These are phyloP conservation scores for Pseudomyrmex dendroicus DNA, from an alignment of 1,140 invertebrate species.

Conservation along the genomic window DNA sequence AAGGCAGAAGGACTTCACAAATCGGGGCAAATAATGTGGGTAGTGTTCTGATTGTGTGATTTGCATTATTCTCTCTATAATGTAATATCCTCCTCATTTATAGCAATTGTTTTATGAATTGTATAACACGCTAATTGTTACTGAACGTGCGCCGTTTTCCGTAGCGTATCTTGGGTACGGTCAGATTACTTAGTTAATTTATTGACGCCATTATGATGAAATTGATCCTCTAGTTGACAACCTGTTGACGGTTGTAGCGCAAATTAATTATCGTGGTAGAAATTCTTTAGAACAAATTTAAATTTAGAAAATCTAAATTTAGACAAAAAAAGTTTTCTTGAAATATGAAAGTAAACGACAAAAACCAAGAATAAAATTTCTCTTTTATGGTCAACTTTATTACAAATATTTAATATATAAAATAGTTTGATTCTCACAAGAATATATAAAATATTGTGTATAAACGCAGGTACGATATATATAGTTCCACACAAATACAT, in stretches of 20 bases:
- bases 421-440: slow-evolving; percentile 67
- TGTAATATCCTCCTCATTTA: slow-evolving; percentile 61
- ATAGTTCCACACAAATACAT: slow-evolving; percentile 56
- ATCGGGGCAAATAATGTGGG: slow-evolving; percentile 78
- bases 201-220: slow-evolving; percentile 72
- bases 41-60: slow-evolving; percentile 17
- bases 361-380: slow-evolving; percentile 22
- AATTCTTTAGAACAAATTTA: slow-evolving; percentile 26
- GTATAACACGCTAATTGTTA: slow-evolving; percentile 43
- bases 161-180: slow-evolving; percentile 69
- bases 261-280: slow-evolving; percentile 22
- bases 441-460: slow-evolving; percentile 68
- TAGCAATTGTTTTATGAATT: slow-evolving; percentile 65
- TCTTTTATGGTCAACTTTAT: slow-evolving; percentile 64
- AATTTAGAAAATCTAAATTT: slow-evolving; percentile 1
- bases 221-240: slow-evolving; percentile 56
- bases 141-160: slow-evolving; percentile 76
- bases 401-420: slow-evolving; percentile 66
- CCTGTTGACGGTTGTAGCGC: slow-evolving; percentile 21
- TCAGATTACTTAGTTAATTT: slow-evolving; percentile 82
- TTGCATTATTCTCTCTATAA: slow-evolving; percentile 66
- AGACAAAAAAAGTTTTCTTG: slow-evolving; percentile 38
- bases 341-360: slow-evolving; percentile 33
- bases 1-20: slow-evolving; percentile 80
- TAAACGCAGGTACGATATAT: slow-evolving; percentile 66